These are phyloP conservation scores for Drosophila borborema DNA, from an alignment of 2,888 invertebrate genomes.

Conservation along the genomic window DNA sequence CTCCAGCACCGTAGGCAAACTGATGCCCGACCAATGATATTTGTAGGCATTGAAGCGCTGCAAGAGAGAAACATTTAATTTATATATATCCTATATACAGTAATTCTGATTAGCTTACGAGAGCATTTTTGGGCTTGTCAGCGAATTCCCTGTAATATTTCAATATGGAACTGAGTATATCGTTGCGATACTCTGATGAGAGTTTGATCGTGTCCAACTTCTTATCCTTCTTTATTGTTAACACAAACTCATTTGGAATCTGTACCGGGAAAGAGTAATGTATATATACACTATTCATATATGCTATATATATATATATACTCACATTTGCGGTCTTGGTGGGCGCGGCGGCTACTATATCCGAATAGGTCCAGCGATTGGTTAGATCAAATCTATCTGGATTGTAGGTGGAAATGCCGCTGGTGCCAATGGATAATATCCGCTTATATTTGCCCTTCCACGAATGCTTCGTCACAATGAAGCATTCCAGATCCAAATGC, in stretches of 20 bases:
- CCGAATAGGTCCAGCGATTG: slow-evolving; percentile 95
- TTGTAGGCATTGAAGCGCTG: slow-evolving; percentile 96
- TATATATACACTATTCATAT: background rate
- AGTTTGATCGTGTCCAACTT: slow-evolving; percentile 98
- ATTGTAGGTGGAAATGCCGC: slow-evolving; percentile 98
- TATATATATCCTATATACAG: background rate
- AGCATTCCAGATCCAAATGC: slow-evolving; percentile 98
- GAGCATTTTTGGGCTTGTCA: slow-evolving; percentile 92
- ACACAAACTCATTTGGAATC: slow-evolving; percentile 90
- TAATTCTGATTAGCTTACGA: slow-evolving; percentile 86
- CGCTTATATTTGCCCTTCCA: slow-evolving; percentile 99
- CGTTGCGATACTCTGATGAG: slow-evolving; percentile 96
- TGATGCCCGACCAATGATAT: slow-evolving; percentile 98
- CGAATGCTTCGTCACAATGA: slow-evolving; percentile 98
- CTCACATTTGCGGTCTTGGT: slow-evolving; percentile 86
- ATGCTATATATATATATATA: background rate
- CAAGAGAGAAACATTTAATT: background rate
- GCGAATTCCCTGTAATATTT: slow-evolving; percentile 92
- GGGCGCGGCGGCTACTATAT: slow-evolving; percentile 90
- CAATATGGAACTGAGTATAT: slow-evolving; percentile 96
- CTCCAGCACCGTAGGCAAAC: slow-evolving; percentile 94
- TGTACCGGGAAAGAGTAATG: slow-evolving; percentile 47
- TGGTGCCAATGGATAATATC: slow-evolving; percentile 97
- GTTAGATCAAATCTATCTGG: slow-evolving; percentile 95
- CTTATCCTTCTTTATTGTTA: slow-evolving; percentile 94